These are phyloP conservation scores for Bolborhynchus lineola DNA, from an alignment of 2,113 vertebrate genomes.

Conservation along the genomic window DNA sequence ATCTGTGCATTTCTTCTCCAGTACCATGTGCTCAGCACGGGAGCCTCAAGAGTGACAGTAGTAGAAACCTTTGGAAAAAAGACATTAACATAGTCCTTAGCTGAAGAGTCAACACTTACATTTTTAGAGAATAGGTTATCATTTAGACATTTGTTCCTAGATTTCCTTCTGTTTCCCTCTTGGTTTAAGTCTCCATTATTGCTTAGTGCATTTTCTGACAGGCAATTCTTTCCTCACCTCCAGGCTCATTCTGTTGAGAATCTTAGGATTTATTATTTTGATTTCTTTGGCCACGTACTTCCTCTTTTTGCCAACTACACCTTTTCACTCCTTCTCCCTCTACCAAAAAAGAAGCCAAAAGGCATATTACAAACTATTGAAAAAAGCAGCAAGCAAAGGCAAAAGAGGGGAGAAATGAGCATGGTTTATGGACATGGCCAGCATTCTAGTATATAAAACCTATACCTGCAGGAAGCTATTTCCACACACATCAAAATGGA, in stretches of 20 bases:
- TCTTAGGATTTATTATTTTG: neutral
- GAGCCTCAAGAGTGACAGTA: neutral
- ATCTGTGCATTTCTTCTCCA: neutral
- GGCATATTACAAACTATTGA: neutral
- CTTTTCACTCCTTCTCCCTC: neutral
- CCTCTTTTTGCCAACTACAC: neutral
- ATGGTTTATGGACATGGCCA: rapidly evolving
- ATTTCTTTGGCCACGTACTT: neutral
- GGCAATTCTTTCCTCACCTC: neutral
- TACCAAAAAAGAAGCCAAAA: neutral
- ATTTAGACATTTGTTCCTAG: neutral
- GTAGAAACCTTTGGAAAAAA: neutral
- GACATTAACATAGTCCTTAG: neutral
- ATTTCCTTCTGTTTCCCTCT: neutral
- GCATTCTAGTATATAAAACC: neutral
- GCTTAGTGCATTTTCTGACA: neutral
- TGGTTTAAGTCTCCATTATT: neutral
- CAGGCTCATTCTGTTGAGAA: neutral
- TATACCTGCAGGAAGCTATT: neutral
- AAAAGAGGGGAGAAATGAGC: rapidly evolving
- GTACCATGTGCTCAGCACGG: neutral
- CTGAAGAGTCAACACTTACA: neutral
- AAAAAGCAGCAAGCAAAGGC: neutral
- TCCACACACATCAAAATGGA: neutral
- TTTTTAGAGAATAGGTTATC: neutral